Conservation (phyloP, 2,888 invertebrate species). For the Torymus texanus region DNA sequence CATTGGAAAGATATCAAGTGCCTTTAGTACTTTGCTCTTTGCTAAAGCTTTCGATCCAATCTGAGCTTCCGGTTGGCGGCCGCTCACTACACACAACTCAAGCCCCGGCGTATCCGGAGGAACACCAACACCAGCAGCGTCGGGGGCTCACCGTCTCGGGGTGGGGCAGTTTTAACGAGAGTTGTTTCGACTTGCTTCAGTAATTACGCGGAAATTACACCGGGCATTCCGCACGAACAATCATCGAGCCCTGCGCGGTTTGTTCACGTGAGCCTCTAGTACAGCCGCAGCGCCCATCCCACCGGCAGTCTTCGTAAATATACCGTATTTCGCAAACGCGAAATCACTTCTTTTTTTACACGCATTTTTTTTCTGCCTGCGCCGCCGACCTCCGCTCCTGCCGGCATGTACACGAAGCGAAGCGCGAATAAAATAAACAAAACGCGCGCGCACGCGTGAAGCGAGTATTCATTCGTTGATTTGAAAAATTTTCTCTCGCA, state of each 20-base stretch:
- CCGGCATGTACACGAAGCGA: too few relatives aligned
- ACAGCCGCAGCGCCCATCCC: background rate
- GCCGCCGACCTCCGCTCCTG: background rate
- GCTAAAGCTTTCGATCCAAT: constrained; percentile 49
- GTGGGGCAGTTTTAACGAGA: constrained; percentile 72
- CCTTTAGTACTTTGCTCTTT: constrained; percentile 22
- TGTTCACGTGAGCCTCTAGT: constrained; percentile 7
- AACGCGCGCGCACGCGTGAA: too few relatives aligned
- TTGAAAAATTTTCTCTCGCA: constrained; percentile 8
- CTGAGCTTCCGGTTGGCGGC: constrained; percentile 45
- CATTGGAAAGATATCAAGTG: constrained; percentile 50
- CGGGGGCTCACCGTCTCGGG: constrained; percentile 10
- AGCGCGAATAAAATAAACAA: too few relatives aligned
- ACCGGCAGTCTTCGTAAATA: too few relatives aligned
- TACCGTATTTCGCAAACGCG: constrained; percentile 17
- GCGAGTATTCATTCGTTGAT: background rate
- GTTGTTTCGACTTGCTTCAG: constrained; percentile 70
- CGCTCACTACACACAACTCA: constrained; percentile 33
- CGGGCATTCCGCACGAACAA: constrained; percentile 59
- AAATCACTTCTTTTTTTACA: background rate
- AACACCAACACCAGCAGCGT: background rate
- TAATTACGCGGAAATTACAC: constrained; percentile 72
- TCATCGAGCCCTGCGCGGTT: constrained; percentile 39
- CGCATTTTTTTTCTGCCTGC: background rate
- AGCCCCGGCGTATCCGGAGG: constrained; percentile 37